Percentiles rank a stretch among this genome's conserved stretches.
These are phyloP conservation scores for Oryctes rhinoceros DNA, from an alignment of 1,140 invertebrate genomes.

Conservation along the genomic window DNA sequence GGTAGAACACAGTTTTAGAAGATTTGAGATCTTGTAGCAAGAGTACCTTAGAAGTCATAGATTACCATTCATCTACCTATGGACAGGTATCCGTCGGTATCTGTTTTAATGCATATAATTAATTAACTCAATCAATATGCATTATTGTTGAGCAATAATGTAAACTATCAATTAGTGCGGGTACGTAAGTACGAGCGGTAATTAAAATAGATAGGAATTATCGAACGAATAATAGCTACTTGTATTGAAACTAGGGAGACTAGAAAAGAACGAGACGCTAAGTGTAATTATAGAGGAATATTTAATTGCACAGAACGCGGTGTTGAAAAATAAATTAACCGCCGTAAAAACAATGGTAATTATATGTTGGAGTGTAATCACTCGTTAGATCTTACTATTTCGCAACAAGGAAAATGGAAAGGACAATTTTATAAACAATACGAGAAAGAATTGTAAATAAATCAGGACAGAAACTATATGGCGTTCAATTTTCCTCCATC, in stretches of 20 bases:
- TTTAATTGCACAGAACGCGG: not conserved
- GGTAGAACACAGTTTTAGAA: too few species aligned
- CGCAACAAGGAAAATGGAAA: not conserved
- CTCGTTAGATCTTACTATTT: not conserved
- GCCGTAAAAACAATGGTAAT: not conserved
- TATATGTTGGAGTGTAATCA: not conserved
- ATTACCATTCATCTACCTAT: too few species aligned
- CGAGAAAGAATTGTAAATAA: too few species aligned
- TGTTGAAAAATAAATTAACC: not conserved
- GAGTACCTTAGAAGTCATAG: too few species aligned
- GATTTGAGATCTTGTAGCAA: too few species aligned
- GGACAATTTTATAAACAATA: not conserved
- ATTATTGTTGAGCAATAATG: slow-evolving; percentile 19
- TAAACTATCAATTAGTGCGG: slow-evolving; percentile 5
- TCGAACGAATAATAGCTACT: not conserved
- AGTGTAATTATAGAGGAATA: not conserved
- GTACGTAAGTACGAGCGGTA: not conserved
- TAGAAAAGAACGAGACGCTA: not conserved
- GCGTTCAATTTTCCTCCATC: too few species aligned
- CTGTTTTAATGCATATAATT: not conserved
- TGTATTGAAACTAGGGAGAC: not conserved
- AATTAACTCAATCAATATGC: not conserved
- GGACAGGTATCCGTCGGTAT: not conserved
- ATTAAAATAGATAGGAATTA: not conserved
- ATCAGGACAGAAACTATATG: too few species aligned